phyloP scores from a whole-genome alignment of 2,113 vertebrate genomes.

The Vulpes ferrilata region DNA sequence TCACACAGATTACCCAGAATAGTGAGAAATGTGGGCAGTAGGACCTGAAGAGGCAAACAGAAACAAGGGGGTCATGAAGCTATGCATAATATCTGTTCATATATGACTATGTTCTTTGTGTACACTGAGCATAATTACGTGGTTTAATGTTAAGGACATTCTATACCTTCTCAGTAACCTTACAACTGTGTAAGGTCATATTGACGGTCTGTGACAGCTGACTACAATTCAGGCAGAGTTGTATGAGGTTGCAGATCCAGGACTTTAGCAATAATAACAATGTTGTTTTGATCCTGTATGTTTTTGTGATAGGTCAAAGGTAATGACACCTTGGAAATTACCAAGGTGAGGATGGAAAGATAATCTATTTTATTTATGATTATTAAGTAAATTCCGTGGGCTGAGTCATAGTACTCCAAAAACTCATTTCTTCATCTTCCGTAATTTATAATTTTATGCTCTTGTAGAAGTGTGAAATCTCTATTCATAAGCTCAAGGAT shows the following conservation, averaged over 20 bases:
- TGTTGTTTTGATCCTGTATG: not conserved
- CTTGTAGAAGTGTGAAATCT: slow-evolving; percentile 1
- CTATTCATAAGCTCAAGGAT: not conserved
- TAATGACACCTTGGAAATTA: slow-evolving; percentile 21
- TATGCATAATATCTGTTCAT: not conserved
- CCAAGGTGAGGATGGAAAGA: not conserved
- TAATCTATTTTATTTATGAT: slow-evolving; percentile 20
- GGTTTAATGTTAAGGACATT: not conserved
- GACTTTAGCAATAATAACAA: not conserved
- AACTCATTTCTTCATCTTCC: slow-evolving; percentile 16
- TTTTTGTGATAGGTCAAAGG: slow-evolving; percentile 8
- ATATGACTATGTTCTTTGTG: not conserved
- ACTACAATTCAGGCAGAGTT: not conserved
- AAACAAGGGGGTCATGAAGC: not conserved
- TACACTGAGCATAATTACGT: not conserved
- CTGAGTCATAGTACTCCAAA: not conserved
- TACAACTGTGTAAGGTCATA: not conserved
- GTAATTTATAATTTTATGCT: slow-evolving; percentile 36
- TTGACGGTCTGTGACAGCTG: not conserved
- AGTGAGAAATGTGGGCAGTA: not conserved
- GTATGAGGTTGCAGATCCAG: not conserved
- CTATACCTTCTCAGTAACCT: not conserved
- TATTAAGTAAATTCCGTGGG: slow-evolving; percentile 27
- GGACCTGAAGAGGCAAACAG: not conserved
- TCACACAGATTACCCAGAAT: not conserved